Evolutionary conservation across 1,140 invertebrate genomes (phyloP).

Genomic region (Eciton burchellii): DNA sequence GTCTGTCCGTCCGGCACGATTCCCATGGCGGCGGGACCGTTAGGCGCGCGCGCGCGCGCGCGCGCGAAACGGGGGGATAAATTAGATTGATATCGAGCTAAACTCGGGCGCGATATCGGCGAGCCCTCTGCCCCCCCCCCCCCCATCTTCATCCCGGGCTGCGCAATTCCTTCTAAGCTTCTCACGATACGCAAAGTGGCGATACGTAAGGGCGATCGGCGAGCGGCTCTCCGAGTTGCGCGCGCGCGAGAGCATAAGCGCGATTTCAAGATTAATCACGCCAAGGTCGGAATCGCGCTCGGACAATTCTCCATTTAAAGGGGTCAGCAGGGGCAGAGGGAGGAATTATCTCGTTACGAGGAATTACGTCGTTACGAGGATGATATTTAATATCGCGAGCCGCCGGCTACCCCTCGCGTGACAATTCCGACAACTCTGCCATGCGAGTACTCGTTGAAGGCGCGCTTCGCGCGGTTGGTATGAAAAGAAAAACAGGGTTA

Average conservation of each 20-base stretch:
- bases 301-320: no score
- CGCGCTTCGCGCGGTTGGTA: conserved; percentile 28
- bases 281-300: no score
- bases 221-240: conserved; percentile 25
- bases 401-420: neutral
- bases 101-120: conserved; percentile 62
- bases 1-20: conserved; percentile 68
- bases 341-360: no score
- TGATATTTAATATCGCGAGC: conserved; percentile 33
- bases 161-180: conserved; percentile 72
- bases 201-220: conserved; percentile 15
- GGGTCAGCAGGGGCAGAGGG: no score
- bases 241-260: conserved; percentile 30
- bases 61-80: conserved; percentile 57
- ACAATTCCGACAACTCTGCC: neutral
- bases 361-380: neutral
- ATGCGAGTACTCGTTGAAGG: neutral
- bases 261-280: conserved; percentile 16
- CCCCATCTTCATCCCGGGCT: conserved; percentile 5
- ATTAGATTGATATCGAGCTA: conserved; percentile 74
- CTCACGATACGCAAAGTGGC: conserved; percentile 66
- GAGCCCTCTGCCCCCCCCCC: no score
- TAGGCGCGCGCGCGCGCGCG: conserved; percentile 58
- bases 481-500: conserved; percentile 58
- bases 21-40: conserved; percentile 72